Evolutionary conservation across 2,888 invertebrate genomes (phyloP).

Genomic region (Heteropelma amictum): DNA sequence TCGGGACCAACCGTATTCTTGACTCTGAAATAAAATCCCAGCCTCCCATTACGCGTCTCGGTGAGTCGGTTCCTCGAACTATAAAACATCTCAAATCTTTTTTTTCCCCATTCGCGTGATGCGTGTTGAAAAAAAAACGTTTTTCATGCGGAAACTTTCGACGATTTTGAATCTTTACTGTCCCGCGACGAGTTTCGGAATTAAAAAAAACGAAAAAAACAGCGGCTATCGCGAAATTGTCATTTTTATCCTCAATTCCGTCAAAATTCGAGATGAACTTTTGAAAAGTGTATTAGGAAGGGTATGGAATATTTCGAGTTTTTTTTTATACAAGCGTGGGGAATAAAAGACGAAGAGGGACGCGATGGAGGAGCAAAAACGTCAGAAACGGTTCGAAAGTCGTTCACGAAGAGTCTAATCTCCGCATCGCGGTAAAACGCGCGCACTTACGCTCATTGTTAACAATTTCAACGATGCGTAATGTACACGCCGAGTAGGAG

Average conservation of each 20-base stretch:
- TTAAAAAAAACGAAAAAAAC: too few species aligned
- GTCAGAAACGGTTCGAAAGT: slow-evolving; percentile 31
- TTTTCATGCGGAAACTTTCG: too few species aligned
- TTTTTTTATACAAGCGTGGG: neutral
- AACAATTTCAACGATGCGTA: slow-evolving; percentile 41
- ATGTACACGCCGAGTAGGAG: slow-evolving; percentile 20
- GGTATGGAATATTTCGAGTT: too few species aligned
- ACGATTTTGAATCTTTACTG: too few species aligned
- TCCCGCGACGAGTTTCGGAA: too few species aligned
- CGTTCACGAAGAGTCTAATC: slow-evolving; percentile 25
- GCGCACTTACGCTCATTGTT: slow-evolving; percentile 23
- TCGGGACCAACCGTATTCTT: too few species aligned
- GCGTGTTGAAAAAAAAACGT: slow-evolving; percentile 9
- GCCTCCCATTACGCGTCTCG: slow-evolving; percentile 20
- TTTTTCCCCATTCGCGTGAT: slow-evolving; percentile 11
- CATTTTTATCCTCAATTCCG: too few species aligned
- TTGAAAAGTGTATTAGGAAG: too few species aligned
- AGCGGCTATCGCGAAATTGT: too few species aligned
- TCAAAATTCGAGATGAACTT: too few species aligned
- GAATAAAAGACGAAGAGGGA: neutral
- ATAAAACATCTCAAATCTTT: slow-evolving; percentile 37
- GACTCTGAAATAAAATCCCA: slow-evolving; percentile 20
- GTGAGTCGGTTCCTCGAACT: slow-evolving; percentile 25
- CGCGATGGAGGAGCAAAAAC: neutral
- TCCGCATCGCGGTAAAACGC: slow-evolving; percentile 23